phyloP scores from a whole-genome alignment of 1,140 invertebrate species.

The Anastrepha ludens region DNA sequence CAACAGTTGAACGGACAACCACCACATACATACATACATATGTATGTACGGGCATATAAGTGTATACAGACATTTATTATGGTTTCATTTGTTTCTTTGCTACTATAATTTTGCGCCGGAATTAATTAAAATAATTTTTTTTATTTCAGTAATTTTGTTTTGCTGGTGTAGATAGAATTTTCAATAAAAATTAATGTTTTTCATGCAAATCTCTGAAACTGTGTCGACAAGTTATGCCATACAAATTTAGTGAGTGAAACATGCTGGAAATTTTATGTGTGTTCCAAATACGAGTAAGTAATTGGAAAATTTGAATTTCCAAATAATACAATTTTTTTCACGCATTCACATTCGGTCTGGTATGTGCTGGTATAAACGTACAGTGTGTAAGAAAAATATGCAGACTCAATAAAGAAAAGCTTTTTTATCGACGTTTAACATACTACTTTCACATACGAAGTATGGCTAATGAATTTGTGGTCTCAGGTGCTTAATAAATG shows the following conservation, averaged over 20 bases:
- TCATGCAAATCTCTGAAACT: neutral
- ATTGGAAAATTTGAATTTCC: neutral
- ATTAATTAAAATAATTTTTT: constrained; percentile 25
- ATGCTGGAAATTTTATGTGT: constrained; percentile 22
- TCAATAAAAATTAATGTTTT: constrained; percentile 5
- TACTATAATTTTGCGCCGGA: neutral
- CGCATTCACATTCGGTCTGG: neutral
- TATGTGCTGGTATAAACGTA: neutral
- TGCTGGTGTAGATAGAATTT: neutral
- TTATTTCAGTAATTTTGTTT: neutral
- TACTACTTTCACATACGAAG: no score
- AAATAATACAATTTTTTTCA: neutral
- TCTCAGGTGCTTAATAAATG: no score
- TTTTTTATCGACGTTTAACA: no score
- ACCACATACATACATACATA: neutral
- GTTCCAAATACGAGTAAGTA: constrained; percentile 31
- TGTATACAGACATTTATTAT: no score
- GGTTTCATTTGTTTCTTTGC: neutral
- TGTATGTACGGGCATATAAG: no score
- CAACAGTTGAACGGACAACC: neutral
- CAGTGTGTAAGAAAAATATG: neutral
- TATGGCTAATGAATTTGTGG: no score
- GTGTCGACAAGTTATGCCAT: neutral
- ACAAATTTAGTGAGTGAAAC: neutral
- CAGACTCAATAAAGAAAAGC: neutral